Conservation (phyloP, 2,797 vertebrate genomes). For the Amniataba percoides region DNA sequence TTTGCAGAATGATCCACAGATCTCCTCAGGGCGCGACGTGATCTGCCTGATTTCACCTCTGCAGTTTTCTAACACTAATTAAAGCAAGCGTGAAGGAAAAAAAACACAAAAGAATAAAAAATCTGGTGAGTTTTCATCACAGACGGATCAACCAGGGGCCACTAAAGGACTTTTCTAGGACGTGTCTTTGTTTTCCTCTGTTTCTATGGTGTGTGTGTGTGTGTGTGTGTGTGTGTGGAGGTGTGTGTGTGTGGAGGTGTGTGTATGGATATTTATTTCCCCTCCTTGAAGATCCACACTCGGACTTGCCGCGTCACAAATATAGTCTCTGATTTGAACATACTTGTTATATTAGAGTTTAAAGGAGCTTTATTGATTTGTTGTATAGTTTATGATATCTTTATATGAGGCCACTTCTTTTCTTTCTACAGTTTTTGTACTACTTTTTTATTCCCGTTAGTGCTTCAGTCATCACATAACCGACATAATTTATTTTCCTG, state of each 20-base stretch:
- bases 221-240: constrained; percentile 1
- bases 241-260: not conserved
- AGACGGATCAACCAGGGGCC: constrained; percentile 40
- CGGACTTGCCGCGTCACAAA: constrained; percentile 42
- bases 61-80: constrained; percentile 40
- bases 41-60: constrained; percentile 51
- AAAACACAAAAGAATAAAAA: not conserved
- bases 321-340: constrained; percentile 44
- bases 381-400: constrained; percentile 50
- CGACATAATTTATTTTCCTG: constrained; percentile 49
- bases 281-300: constrained; percentile 21
- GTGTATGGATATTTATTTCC: constrained; percentile 52
- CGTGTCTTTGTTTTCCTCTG: constrained; percentile 15
- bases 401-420: constrained; percentile 51
- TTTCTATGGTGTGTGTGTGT: constrained; percentile 6
- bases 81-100: not conserved
- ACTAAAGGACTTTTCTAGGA: constrained; percentile 23
- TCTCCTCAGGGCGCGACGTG: constrained; percentile 61
- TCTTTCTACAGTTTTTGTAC: constrained; percentile 66
- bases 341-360: constrained; percentile 31
- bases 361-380: constrained; percentile 52
- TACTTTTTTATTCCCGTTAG: constrained; percentile 60
- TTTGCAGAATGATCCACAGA: constrained; percentile 47
- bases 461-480: constrained; percentile 32
- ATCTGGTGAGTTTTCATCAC: constrained; percentile 34